phyloP scores from a whole-genome alignment of 2,797 vertebrate genomes.

The Gymnoscopelus microlampas region DNA sequence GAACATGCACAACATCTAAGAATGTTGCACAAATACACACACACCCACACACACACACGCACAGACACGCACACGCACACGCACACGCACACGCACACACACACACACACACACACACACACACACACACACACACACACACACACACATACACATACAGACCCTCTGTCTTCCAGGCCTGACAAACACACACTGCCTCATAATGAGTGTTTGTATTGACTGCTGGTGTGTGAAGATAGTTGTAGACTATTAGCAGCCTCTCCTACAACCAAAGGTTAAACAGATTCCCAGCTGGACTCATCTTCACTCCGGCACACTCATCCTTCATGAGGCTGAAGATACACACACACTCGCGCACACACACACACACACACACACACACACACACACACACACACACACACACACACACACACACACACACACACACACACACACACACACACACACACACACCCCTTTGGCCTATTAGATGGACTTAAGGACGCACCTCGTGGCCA shows the following conservation, averaged over 20 bases:
- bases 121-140: slow-evolving; percentile 18
- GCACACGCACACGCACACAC: slow-evolving; percentile 12
- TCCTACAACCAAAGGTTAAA: slow-evolving; percentile 65
- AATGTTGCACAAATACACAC: background rate
- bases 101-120: slow-evolving; percentile 18
- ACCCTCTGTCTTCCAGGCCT: too few relatives aligned
- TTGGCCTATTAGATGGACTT: slow-evolving; percentile 51
- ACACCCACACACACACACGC: background rate
- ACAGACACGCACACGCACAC: slow-evolving; percentile 6
- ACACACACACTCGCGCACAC: slow-evolving; percentile 8
- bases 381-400: slow-evolving; percentile 30
- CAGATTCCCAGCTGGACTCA: slow-evolving; percentile 57
- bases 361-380: slow-evolving; percentile 9
- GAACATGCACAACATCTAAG: background rate
- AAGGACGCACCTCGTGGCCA: slow-evolving; percentile 52
- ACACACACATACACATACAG: slow-evolving; percentile 11
- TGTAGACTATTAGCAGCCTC: slow-evolving; percentile 31
- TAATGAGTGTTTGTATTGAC: slow-evolving; percentile 31
- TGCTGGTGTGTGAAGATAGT: slow-evolving; percentile 24
- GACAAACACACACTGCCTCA: slow-evolving; percentile 8
- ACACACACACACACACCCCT: background rate
- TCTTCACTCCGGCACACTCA: slow-evolving; percentile 53
- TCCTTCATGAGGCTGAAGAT: slow-evolving; percentile 30
- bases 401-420: slow-evolving; percentile 7
- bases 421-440: slow-evolving; percentile 11